These are phyloP conservation scores for Orius insidiosus DNA, from an alignment of 1,140 invertebrate species.

Conservation along the genomic window DNA sequence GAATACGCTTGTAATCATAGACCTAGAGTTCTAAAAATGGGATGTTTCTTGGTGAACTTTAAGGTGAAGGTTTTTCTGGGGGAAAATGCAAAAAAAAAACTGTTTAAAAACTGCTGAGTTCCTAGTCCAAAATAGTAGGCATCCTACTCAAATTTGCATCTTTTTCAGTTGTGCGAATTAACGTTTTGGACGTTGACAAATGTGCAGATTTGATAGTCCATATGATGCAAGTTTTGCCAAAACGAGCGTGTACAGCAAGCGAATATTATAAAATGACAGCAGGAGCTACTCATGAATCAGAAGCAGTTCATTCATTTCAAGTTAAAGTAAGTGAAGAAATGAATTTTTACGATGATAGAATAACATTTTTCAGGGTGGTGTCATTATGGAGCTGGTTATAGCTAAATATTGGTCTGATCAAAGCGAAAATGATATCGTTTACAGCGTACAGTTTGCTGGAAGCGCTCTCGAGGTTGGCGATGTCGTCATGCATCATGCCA, in stretches of 20 bases:
- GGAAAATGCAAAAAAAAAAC: conserved; percentile 4
- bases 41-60: neutral
- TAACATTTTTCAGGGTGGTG: conserved; percentile 36
- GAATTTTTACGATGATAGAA: neutral
- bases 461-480: conserved; percentile 45
- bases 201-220: conserved; percentile 65
- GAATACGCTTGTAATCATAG: too few species aligned
- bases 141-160: conserved; percentile 17
- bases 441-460: conserved; percentile 67
- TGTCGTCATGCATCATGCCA: conserved; percentile 50
- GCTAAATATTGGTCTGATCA: conserved; percentile 90
- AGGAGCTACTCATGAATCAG: conserved; percentile 41
- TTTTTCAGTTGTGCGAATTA: conserved; percentile 33
- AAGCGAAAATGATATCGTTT: conserved; percentile 55
- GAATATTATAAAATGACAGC: conserved; percentile 69
- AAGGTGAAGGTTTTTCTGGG: too few species aligned
- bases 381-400: conserved; percentile 70
- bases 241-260: conserved; percentile 52
- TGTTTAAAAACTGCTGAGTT: conserved; percentile 4
- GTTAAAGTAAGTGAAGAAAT: conserved; percentile 39
- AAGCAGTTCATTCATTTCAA: conserved; percentile 44
- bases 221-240: conserved; percentile 60
- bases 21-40: neutral
- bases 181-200: conserved; percentile 40
- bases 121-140: too few species aligned